Evolutionary conservation across 2,797 vertebrate species (phyloP), one percentile per base, ranked within the genome.

Genomic region (Acanthopagrus latus): DNA sequence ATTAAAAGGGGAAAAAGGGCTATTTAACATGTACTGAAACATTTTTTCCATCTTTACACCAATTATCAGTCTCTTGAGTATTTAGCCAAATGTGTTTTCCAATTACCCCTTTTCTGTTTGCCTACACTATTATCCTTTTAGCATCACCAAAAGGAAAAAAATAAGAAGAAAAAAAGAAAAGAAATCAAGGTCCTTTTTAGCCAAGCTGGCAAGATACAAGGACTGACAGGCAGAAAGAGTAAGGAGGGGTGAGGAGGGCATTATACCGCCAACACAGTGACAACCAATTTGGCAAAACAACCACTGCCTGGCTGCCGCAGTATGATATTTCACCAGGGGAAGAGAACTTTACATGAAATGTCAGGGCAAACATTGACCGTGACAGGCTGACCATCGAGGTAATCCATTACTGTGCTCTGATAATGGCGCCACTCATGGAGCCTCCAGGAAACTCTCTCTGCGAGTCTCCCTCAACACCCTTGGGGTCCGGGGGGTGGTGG

Each of bases 321-420:
- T 84, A 80, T 77, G 82, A 92, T 88, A 84, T 87, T 85, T 86
- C 84, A 91, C 80, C 70, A 71, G 70, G 78, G 80, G 85, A 90
- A 72, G 41, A 55, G 82, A 88, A 83, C 85, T 90, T 85, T 81
- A 87, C 85, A 86, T 92, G 83, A 91, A 90, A 89, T 90, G 88
- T 89, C 91, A 79, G 71, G 67, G 72, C 86, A 87, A 89, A 86
- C 89, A 91, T 80, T 76, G 87, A 81, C 84, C 66, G 13, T 90
- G 90, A 89, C 87, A 89, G 83, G 71, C 85, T 85, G 86, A 88
- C 81, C 88, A 87, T 78, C 74, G 76, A 91, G 83, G 78, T 91
- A 86, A 93, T 93, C 90, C 82, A 89, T 93, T 91, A 88, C 72
- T 33, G 74, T 70, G 54, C 76, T 87, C 77, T 82, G 86, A 92